phyloP scores from a whole-genome alignment of 2,888 invertebrate genomes.

The Rotaria macrura region DNA sequence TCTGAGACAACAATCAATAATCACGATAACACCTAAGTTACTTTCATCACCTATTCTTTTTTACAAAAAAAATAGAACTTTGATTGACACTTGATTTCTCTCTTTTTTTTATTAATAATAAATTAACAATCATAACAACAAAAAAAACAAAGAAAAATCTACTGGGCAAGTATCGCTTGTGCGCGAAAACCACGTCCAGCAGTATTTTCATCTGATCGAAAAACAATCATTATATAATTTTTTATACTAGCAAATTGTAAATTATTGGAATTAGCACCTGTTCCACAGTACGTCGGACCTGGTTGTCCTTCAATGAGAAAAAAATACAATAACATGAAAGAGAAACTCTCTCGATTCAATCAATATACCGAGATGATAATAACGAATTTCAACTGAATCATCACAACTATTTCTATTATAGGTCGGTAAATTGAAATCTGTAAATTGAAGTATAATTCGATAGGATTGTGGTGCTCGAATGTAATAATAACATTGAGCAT shows the following conservation, averaged over 20 bases:
- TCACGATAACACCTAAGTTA: neutral
- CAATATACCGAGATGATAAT: neutral
- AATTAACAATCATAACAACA: neutral
- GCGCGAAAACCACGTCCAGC: conserved; percentile 4
- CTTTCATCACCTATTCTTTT: neutral
- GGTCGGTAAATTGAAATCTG: neutral
- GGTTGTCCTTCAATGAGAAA: neutral
- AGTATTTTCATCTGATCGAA: neutral
- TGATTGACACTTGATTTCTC: neutral
- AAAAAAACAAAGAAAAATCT: neutral
- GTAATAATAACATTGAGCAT: neutral
- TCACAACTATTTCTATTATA: neutral
- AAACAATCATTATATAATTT: neutral
- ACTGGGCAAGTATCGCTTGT: neutral
- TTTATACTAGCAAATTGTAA: neutral
- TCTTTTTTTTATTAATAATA: neutral
- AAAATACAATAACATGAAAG: neutral
- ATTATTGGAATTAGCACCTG: neutral
- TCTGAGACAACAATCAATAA: neutral
- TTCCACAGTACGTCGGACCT: neutral
- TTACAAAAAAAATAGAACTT: neutral
- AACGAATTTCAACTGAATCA: conserved; percentile 12
- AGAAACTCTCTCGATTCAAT: too few relatives aligned
- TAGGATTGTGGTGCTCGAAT: neutral
- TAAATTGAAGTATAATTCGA: neutral